Evolutionary conservation across 2,888 invertebrate genomes (phyloP), one percentile per base, ranked within the genome.

Genomic region (Sphaerophoria taeniata): DNA sequence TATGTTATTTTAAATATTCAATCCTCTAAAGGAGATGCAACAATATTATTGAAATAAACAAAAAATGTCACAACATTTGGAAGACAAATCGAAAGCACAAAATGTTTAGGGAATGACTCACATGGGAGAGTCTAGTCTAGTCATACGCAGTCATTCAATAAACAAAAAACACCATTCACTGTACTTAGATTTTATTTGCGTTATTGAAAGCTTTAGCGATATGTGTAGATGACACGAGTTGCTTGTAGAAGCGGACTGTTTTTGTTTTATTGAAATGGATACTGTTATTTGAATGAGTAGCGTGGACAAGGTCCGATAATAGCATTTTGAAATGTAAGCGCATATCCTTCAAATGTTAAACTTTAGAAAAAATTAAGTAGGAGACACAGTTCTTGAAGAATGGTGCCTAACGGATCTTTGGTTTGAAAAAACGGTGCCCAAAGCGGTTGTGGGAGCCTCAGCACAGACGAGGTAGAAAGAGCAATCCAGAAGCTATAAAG

Each of bases 91-190:
- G 34, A 63, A 39, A 61, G 36, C 11, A 14, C 24, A 56, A 51
- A 65, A 31, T 43, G 9, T 43, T 14, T n/a, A 51, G 9, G 11
- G 47, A 53, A 61, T 81, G 72, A 82, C 77, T 83, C 77, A 77
- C 61, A 69, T 73, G 51, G 36, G 77, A 9, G 72, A 69, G 75
- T 71, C 58, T 71, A 65, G 45, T 43, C 9, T 53, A 56, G 56
- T 47, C 33, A 34, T 14, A 49, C 55, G 60, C 56, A 49, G 70
- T 78, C 73, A 83, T 74, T 65, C 73, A 47, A 60, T 39, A 60
- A 24, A 60, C 24, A 24, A 24, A 24, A 24, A 24, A 24, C 1
- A 24, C 1, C 39, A 53, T 76, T 60, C 45, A 34, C 31, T 16
- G 6, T 16, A 67, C 53, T 55, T 53, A 61, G 55, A 63, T 63